Conservation (phyloP, 2,113 vertebrate genomes). For the Boleophthalmus pectinirostris region DNA sequence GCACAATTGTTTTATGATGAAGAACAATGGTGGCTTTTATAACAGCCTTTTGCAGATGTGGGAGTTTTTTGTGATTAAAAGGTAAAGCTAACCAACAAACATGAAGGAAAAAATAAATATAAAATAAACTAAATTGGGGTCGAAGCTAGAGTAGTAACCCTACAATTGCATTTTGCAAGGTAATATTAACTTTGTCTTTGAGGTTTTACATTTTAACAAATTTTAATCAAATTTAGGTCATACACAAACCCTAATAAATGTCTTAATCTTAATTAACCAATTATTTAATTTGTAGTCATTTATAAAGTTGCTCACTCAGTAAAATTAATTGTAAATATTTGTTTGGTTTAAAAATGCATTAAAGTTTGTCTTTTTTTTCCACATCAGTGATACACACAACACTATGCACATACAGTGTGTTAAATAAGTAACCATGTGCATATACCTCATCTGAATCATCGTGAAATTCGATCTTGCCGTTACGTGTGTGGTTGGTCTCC, state of each 20-base stretch:
- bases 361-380: neutral
- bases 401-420: neutral
- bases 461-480: constrained; percentile 81
- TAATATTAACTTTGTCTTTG: neutral
- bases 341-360: neutral
- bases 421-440: neutral
- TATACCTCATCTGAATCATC: constrained; percentile 93
- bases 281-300: neutral
- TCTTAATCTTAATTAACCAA: neutral
- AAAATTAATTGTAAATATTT: neutral
- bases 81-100: neutral
- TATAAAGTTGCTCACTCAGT: neutral
- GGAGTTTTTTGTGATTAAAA: neutral
- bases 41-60: neutral
- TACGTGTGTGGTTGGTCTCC: constrained; percentile 67
- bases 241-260: neutral
- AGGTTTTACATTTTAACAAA: too few relatives aligned
- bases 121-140: neutral
- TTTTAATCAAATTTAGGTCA: too few relatives aligned
- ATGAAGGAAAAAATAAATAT: neutral
- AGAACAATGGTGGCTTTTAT: neutral
- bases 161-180: neutral
- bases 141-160: neutral
- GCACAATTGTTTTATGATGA: constrained; percentile 3
- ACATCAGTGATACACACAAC: neutral